Percentiles rank a stretch among this genome's conserved stretches.
These are phyloP conservation scores for Natrix natrix DNA, from an alignment of 2,797 vertebrate genomes.

Conservation along the genomic window DNA sequence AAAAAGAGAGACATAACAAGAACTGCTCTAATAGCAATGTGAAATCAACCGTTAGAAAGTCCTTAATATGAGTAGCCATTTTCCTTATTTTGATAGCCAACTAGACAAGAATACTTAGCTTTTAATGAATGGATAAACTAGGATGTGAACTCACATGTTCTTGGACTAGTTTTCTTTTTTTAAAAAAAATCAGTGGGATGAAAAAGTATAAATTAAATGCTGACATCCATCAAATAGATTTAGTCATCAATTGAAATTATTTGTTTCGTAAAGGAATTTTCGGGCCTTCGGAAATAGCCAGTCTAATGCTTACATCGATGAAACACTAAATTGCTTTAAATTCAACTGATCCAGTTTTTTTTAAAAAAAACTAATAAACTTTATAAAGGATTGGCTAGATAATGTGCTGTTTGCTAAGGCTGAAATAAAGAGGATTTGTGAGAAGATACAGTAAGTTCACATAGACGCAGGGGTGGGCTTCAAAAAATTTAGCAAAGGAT, in stretches of 20 bases:
- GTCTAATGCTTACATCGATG: not conserved
- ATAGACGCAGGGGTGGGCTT: no score
- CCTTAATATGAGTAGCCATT: not conserved
- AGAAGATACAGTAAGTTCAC: not conserved
- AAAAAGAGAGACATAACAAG: not conserved
- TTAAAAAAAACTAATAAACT: constrained; percentile 36
- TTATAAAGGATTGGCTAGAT: constrained; percentile 38
- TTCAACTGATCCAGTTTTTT: not conserved
- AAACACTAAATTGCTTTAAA: not conserved
- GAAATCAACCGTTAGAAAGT: not conserved
- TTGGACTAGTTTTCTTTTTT: not conserved
- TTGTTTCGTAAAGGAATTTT: not conserved
- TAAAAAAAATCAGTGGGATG: no score
- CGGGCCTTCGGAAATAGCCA: not conserved
- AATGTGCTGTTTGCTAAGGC: constrained; percentile 40
- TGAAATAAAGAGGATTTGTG: constrained; percentile 40
- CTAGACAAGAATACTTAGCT: not conserved
- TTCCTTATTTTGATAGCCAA: not conserved
- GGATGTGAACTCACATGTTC: not conserved
- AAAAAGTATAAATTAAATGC: not conserved
- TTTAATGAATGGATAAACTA: no score
- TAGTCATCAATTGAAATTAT: not conserved
- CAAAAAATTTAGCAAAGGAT: no score
- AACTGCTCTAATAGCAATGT: not conserved
- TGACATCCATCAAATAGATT: not conserved